phyloP scores from a whole-genome alignment of 2,113 vertebrate species.

The Brachypodius melanocephalos region DNA sequence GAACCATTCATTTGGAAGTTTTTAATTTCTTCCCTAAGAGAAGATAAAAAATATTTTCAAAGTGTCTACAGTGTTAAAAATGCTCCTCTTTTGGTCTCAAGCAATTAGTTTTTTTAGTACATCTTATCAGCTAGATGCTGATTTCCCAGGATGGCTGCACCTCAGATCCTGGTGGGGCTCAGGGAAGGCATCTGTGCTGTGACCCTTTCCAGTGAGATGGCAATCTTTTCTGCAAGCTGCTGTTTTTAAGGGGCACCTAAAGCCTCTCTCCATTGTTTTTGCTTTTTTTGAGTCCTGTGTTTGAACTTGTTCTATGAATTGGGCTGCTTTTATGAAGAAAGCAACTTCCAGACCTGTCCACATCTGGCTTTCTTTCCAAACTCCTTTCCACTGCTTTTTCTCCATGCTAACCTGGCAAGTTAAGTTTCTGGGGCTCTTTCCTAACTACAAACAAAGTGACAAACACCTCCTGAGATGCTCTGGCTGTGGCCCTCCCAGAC shows the following conservation, averaged over 20 bases:
- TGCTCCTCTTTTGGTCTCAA: not conserved
- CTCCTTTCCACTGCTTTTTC: not conserved
- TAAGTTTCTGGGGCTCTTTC: not conserved
- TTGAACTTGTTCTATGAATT: not conserved
- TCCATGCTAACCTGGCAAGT: not conserved
- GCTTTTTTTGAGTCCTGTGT: not conserved
- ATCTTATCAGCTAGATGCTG: not conserved
- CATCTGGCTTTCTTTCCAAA: not conserved
- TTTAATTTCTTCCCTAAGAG: not conserved
- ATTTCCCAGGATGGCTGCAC: not conserved
- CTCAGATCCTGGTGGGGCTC: not conserved
- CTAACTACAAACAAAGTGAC: not conserved
- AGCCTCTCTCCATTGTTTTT: not conserved
- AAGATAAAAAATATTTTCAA: not conserved
- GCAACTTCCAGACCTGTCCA: not conserved
- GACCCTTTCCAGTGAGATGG: not conserved
- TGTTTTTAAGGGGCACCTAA: not conserved
- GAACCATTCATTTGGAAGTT: slow-evolving; percentile 24
- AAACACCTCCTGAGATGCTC: not conserved
- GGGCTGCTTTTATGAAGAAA: not conserved
- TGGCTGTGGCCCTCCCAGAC: not conserved
- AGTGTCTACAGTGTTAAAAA: not conserved
- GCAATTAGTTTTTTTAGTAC: not conserved
- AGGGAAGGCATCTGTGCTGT: accelerated
- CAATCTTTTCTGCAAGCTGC: not conserved